Conservation (phyloP, 2,797 vertebrate species). For the Hapalemur alaotrensis region DNA sequence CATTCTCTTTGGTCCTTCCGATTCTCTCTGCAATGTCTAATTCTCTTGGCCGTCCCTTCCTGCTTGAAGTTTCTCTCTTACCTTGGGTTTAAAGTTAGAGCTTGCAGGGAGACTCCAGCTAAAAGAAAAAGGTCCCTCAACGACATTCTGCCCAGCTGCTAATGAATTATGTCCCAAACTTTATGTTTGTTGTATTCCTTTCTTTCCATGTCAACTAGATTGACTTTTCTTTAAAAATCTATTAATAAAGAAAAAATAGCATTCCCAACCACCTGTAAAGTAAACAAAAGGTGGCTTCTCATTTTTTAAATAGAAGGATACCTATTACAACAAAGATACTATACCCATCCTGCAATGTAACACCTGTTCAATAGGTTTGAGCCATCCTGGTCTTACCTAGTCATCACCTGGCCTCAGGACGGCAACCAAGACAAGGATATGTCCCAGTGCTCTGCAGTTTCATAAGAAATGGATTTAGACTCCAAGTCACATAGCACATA, state of each 20-base stretch:
- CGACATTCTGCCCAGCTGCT: neutral
- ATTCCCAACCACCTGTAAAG: neutral
- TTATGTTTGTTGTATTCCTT: neutral
- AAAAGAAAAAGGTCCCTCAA: neutral
- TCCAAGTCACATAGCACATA: neutral
- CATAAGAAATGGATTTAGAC: neutral
- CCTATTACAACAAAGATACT: neutral
- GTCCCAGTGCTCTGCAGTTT: neutral
- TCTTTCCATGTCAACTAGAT: neutral
- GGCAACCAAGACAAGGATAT: neutral
- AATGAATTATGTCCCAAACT: neutral
- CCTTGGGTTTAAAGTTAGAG: neutral
- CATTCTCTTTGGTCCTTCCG: neutral
- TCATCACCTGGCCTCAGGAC: neutral
- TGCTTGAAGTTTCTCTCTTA: neutral
- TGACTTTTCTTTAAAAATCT: slow-evolving; percentile 20
- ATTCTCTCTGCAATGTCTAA: neutral
- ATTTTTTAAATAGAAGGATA: neutral
- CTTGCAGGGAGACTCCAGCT: neutral
- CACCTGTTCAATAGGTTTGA: neutral
- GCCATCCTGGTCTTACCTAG: neutral
- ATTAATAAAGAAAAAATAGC: neutral
- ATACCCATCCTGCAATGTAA: neutral
- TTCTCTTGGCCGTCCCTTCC: neutral
- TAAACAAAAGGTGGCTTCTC: neutral